Evolutionary conservation across 2,888 invertebrate species (phyloP), one percentile per base, ranked within the genome.

Genomic region (Hymenopus coronatus): DNA sequence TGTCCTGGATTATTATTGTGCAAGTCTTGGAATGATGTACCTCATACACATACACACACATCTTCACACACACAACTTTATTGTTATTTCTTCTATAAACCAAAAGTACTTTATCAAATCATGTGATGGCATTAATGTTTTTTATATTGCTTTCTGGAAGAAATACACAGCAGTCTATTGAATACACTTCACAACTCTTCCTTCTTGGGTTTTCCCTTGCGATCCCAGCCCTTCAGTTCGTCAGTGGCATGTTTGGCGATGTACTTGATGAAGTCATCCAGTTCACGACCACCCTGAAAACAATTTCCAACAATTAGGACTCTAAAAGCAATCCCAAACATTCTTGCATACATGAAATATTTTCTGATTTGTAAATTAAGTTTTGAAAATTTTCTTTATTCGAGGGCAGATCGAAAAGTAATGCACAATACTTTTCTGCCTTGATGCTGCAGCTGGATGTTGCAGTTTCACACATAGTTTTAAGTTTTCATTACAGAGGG

Each of bases 221-320:
- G 96, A 94, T 97, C 97, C 93, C 95, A 99, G 90, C 97, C 96
- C 91, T 96, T 97, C 92, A 99, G 96, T 92, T 98, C 98, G 91
- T 96, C 95, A 88, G 98, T 97, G 25, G 99, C 95, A 91, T 99
- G 97, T 93, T 98, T 97, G 86, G 99, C 96, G 91, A 99, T 97
- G 94, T 98, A 99, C 92, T 98, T 98, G 91, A 99, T 92, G 93
- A 99, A 99, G 93, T 99, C 99, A 90, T 98, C 96, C 9, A 98
- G 94, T 91, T 98, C 97, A 90, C 99, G 97, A 3, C 98, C 99
- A 92, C 98, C 98, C 95, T 97, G 94, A n/a, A 94, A 94, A 88
- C 20, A 70, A 40, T 40, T 40, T 40, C 2, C 40, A 40, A 12
- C 12, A 12, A 40, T 40, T 40, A 12, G 12, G 12, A 1, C 12